Evolutionary conservation across 2,113 vertebrate genomes (phyloP).

Genomic region (Vicugna pacos): DNA sequence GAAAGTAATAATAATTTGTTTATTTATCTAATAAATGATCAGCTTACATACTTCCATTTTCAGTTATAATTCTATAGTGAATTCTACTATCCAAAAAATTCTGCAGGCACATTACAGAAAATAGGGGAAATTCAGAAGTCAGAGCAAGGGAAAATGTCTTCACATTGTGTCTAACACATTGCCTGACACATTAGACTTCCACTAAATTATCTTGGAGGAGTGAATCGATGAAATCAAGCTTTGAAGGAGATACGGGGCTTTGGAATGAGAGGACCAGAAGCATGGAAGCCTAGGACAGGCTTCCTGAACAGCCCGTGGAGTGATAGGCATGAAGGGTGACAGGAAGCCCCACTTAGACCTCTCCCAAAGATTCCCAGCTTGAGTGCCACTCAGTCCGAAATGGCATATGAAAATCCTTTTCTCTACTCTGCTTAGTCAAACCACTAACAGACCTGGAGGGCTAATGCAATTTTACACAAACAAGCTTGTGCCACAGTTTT

Average conservation of each 20-base stretch:
- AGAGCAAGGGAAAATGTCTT: background rate
- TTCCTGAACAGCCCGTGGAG: background rate
- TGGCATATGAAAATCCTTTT: background rate
- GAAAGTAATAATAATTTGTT: background rate
- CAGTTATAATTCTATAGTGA: conserved; percentile 18
- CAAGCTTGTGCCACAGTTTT: background rate
- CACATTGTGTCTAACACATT: background rate
- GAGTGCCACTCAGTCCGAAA: background rate
- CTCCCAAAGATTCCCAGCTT: background rate
- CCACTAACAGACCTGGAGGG: too few relatives aligned
- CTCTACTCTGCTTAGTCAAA: background rate
- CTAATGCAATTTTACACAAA: background rate
- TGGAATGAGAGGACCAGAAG: background rate
- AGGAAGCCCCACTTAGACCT: background rate
- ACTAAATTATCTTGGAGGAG: background rate
- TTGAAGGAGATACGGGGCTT: background rate
- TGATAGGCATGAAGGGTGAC: background rate
- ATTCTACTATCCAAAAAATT: background rate
- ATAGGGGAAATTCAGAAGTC: background rate
- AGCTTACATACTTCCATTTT: conserved; percentile 9
- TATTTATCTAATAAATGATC: background rate
- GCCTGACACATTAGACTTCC: background rate
- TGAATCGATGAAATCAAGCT: background rate
- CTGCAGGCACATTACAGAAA: background rate
- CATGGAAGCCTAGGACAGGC: background rate